Evolutionary conservation across 2,113 vertebrate species (phyloP).

Genomic region (Motacilla tschutschensis): DNA sequence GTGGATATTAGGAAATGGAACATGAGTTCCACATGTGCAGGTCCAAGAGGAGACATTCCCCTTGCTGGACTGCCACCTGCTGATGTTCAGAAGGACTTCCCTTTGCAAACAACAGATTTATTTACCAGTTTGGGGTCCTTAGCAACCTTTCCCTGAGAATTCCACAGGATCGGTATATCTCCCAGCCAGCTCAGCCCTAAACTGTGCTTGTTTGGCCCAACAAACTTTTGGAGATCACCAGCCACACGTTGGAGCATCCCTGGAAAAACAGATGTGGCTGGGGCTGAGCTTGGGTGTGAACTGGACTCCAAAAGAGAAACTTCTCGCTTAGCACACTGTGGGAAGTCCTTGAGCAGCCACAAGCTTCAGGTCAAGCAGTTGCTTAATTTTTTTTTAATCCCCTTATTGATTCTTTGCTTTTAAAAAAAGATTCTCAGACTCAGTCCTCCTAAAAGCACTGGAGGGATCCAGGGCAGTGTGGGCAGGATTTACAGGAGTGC

Average conservation of each 20-base stretch:
- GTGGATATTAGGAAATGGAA: background rate
- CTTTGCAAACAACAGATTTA: background rate
- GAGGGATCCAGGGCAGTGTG: background rate
- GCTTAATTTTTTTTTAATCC: background rate
- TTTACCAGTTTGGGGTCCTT: background rate
- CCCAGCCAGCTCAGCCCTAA: background rate
- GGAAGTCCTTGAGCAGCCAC: background rate
- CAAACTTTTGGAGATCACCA: background rate
- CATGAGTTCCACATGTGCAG: background rate
- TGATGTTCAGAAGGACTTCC: background rate
- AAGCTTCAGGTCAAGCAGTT: slow-evolving; percentile 5
- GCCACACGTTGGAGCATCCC: background rate
- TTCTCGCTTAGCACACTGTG: background rate
- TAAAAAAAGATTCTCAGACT: background rate
- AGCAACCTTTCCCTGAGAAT: background rate
- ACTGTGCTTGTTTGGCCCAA: background rate
- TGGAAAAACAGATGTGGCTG: background rate
- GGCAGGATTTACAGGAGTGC: slow-evolving; percentile 21
- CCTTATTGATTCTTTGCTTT: slow-evolving; percentile 36
- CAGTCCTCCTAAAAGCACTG: slow-evolving; percentile 3
- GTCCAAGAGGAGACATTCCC: background rate
- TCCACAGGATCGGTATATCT: background rate
- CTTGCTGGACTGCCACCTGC: background rate
- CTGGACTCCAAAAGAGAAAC: background rate
- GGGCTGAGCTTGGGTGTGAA: background rate